Conservation (phyloP, 2,113 vertebrate genomes). For the Proterorhinus semilunaris region DNA sequence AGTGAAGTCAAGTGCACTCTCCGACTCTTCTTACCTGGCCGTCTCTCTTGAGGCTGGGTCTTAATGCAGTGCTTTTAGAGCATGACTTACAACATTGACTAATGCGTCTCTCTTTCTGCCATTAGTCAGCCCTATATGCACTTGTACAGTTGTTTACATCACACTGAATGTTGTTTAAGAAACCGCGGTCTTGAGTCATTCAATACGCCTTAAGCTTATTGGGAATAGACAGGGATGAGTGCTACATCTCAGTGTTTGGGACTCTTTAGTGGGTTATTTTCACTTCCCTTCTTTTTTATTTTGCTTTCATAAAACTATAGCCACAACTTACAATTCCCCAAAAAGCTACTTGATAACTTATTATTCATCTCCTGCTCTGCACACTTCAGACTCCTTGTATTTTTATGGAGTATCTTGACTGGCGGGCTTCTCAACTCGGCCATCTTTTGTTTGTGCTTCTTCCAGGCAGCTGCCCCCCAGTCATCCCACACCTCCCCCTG, state of each 20-base stretch:
- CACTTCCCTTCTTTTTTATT: background rate
- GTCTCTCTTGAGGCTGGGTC: conserved; percentile 8
- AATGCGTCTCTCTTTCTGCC: conserved; percentile 27
- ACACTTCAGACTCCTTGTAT: background rate
- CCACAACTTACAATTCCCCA: background rate
- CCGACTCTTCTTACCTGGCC: background rate
- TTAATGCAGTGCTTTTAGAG: conserved; percentile 24
- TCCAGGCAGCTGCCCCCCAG: conserved; percentile 82
- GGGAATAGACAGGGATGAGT: background rate
- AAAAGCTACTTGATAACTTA: background rate
- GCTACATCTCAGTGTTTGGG: conserved; percentile 5
- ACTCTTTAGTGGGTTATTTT: conserved; percentile 2
- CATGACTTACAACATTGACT: conserved; percentile 30
- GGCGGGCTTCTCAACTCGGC: background rate
- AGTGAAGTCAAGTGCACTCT: background rate
- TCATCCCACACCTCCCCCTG: conserved; percentile 82
- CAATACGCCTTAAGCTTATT: conserved; percentile 17
- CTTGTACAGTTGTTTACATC: conserved; percentile 56
- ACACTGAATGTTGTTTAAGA: conserved; percentile 40
- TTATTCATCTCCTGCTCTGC: background rate
- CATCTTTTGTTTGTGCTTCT: conserved; percentile 22
- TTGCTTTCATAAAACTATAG: background rate
- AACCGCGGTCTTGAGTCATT: conserved; percentile 41
- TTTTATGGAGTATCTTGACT: background rate
- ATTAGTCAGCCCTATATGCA: conserved; percentile 24